Evolutionary conservation across 2,113 vertebrate genomes (phyloP).

Genomic region (Rhodinocichla rosea): DNA sequence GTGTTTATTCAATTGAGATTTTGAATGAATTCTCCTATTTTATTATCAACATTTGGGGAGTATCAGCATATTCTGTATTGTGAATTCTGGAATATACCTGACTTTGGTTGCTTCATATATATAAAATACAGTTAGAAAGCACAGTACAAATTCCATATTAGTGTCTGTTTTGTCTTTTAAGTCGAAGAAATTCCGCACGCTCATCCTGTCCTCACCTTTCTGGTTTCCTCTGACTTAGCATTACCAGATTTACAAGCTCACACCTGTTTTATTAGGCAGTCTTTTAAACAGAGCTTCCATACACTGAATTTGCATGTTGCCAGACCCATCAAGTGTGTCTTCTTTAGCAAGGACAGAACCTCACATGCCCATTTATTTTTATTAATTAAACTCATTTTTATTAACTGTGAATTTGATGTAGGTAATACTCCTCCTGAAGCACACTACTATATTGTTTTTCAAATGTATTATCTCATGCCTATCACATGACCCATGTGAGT

Average conservation of each 20-base stretch:
- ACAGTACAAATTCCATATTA: background rate
- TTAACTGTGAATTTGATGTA: background rate
- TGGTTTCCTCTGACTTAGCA: background rate
- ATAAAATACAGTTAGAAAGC: background rate
- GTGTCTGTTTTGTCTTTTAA: background rate
- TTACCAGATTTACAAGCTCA: slow-evolving; percentile 17
- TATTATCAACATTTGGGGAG: background rate
- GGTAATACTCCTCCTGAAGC: background rate
- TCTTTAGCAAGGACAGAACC: background rate
- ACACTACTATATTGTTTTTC: background rate
- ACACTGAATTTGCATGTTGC: background rate
- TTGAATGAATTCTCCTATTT: background rate
- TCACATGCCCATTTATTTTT: background rate
- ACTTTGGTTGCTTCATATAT: background rate
- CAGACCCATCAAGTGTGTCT: background rate
- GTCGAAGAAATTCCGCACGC: background rate
- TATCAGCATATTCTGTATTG: background rate
- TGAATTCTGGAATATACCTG: background rate
- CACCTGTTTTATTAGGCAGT: background rate
- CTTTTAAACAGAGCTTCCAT: background rate
- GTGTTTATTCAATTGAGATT: background rate
- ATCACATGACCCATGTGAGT: background rate
- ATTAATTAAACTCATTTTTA: background rate
- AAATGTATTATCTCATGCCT: background rate
- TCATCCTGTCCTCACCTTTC: background rate